phyloP scores from a whole-genome alignment of 1,140 invertebrate genomes.

The Cyphomyrmex costatus region DNA sequence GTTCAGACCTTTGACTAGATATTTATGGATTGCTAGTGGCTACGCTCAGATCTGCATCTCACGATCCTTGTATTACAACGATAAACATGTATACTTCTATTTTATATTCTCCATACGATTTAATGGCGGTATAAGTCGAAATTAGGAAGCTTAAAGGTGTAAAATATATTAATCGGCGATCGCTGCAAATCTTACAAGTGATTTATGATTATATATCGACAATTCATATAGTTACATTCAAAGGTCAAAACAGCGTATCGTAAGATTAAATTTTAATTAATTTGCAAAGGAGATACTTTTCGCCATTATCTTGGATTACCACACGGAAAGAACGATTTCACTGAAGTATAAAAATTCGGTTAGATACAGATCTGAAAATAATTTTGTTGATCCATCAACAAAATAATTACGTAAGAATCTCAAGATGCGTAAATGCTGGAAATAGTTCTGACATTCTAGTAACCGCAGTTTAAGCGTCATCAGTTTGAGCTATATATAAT shows the following conservation, averaged over 20 bases:
- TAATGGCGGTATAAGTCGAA: background rate
- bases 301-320: constrained; percentile 1
- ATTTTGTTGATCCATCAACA: too few relatives aligned
- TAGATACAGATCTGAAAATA: too few relatives aligned
- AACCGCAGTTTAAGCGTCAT: too few relatives aligned
- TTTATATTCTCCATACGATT: background rate
- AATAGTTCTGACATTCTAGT: too few relatives aligned
- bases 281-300: background rate
- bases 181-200: background rate
- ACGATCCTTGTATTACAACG: background rate
- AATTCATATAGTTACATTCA: background rate
- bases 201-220: background rate
- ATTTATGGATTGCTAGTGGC: constrained; percentile 14
- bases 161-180: background rate
- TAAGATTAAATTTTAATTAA: background rate
- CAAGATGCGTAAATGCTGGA: too few relatives aligned
- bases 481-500: too few relatives aligned
- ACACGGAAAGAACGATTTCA: too few relatives aligned
- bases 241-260: background rate
- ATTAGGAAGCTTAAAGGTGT: background rate
- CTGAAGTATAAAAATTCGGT: too few relatives aligned
- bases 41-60: constrained; percentile 18
- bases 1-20: constrained; percentile 24
- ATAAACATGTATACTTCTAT: background rate
- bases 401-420: too few relatives aligned